Base-by-base conservation (phyloP, 2,888 invertebrate genomes). In the Tiliacea citrago region DNA sequence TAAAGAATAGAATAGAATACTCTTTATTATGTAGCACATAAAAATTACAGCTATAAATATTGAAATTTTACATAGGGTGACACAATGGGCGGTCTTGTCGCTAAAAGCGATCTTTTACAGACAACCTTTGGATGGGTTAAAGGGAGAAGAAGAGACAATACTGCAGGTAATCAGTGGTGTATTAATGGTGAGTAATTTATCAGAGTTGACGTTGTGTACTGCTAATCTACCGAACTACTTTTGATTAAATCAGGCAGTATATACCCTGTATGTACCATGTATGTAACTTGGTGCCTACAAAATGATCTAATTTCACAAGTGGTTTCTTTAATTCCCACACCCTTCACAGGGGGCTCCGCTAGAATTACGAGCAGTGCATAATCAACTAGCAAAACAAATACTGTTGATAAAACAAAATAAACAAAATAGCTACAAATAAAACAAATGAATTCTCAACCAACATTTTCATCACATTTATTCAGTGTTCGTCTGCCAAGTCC, bases 401-500 rank as follows among this genome's bases (percentile, higher is more conserved):
- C 29, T 16, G 24, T 2, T 55, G 55, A 55, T 2, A 24, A 18
- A 63, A 24, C 18, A 29, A 65, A 65, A 65, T 47, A 21, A 47
- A 65, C 9, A 21, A 51, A 47, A 21, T 8, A 12, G 8, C 63
- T 47, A 24, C 51, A 45, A 72, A 68, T 45, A 62, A 58, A 73
- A 68, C 49, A 55, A 73, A 70, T 35, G 8, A 61, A 55, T 12
- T 21, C 53, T 81, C 39, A 4, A 42, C 18, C 35, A 49, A 51
- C 24, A 51, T 57, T 58, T 24, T 58, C 45, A 29, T 65, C 61
- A 53, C 21, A 35, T 21, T 12, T 29, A 55, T 51, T 57, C 47
- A 65, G 51, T 39, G 21, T 73, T 39, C 16, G 49, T 82, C 49
- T 84, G 85, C 70, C 85, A 82, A 85, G 24, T 66, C 18, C n/a